Conservation (phyloP, 2,888 invertebrate genomes). For the Pseudeuparius sepicola region DNA sequence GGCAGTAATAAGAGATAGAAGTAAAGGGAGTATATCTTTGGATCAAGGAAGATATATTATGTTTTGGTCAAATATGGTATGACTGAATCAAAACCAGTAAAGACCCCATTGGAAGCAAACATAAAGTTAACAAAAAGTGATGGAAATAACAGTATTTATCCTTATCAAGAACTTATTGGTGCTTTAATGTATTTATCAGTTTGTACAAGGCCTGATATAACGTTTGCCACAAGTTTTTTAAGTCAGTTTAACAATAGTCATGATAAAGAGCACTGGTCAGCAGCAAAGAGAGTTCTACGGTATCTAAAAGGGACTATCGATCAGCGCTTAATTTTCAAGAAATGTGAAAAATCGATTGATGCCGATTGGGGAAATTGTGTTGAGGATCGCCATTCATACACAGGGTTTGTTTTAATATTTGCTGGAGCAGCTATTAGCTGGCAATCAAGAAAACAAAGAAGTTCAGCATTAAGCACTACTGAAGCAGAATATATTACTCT, state of each 20-base stretch:
- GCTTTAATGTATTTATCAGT: constrained; percentile 12
- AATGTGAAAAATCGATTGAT: constrained; percentile 16
- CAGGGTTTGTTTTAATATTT: constrained; percentile 17
- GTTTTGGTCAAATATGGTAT: constrained; percentile 10
- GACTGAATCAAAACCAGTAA: constrained; percentile 8
- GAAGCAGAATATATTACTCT: too few species aligned
- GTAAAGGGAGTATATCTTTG: constrained; percentile 2
- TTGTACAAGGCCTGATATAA: constrained; percentile 13
- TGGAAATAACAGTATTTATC: background rate
- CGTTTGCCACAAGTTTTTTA: constrained; percentile 10
- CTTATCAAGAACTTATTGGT: constrained; percentile 9
- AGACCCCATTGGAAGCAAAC: too few species aligned
- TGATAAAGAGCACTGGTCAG: constrained; percentile 9
- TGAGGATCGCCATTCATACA: constrained; percentile 16
- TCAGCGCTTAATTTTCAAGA: constrained; percentile 14
- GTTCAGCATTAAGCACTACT: constrained; percentile 17
- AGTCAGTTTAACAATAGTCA: constrained; percentile 13
- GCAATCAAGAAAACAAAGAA: constrained; percentile 18
- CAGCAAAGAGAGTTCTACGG: constrained; percentile 8
- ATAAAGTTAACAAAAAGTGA: background rate
- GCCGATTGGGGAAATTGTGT: constrained; percentile 17
- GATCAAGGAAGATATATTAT: constrained; percentile 12
- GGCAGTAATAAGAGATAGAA: constrained; percentile 1
- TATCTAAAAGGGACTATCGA: constrained; percentile 28
- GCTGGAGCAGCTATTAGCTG: constrained; percentile 14